Evolutionary conservation across 2,888 invertebrate genomes (phyloP), one percentile per base, ranked within the genome.

Genomic region (Eurytoma californica): DNA sequence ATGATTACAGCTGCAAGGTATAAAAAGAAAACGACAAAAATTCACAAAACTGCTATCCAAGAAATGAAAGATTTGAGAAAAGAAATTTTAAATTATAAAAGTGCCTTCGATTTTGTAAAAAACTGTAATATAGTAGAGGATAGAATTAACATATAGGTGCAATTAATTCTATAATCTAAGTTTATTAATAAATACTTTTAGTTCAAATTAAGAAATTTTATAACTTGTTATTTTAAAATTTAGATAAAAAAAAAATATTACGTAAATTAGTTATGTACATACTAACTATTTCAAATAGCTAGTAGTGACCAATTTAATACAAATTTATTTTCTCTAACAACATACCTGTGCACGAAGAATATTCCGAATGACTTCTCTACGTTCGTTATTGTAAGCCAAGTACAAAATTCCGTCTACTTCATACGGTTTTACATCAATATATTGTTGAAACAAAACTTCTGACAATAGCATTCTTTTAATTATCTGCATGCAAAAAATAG

Each of bases 1-100:
- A 93, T 96, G 92, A 92, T 95, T 84, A 92, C 92, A 57, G 93
- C 92, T 78, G 94, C 94, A 68, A 93, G 93, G 83, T 97, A 96
- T 91, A 92, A 92, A 86, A 92, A 92, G 82, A 91, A 90, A 60
- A 92, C 90, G 72, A 92, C 93, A 0, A 94, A 93, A 87, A 88
- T 92, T 60, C 95, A 95, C 89, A 93, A 92, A 84, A 91, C 91
- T 73, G 92, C 92, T 83, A 91, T 94, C 49, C 87, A 89, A 55
- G 92, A 92, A 82, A 90, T 95, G 82, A 91, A 92, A 85, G 90
- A 91, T 30, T 89, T 94, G 82, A 92, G 92, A 86, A 89, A 92
- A 68, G 89, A 91, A 73, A 91, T 94, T 82, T 91, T 94, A 70
- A 89, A 91, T 61, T 94, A 92, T 90, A 90, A 92, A 47, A 94